Evolutionary conservation across 2,888 invertebrate genomes (phyloP).

Genomic region (Lymantria monacha): DNA sequence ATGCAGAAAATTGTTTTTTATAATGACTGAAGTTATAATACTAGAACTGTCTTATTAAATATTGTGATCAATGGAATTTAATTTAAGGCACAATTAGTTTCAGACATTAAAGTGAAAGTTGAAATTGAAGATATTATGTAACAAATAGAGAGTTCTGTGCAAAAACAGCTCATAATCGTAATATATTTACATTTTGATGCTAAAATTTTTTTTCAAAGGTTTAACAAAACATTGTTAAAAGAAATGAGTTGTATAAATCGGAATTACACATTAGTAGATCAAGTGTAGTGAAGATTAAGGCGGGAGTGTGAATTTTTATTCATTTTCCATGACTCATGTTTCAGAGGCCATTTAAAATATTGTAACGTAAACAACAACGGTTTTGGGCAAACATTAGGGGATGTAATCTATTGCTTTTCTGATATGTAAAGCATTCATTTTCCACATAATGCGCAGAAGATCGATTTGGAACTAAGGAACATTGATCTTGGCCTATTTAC

Average conservation of each 20-base stretch:
- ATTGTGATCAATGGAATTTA: no score
- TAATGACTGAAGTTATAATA: no score
- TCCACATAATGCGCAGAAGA: slow-evolving; percentile 46
- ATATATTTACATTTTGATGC: slow-evolving; percentile 10
- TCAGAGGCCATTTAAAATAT: slow-evolving; percentile 31
- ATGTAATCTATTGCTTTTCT: neutral
- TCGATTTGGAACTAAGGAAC: slow-evolving; percentile 51
- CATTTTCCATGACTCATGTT: slow-evolving; percentile 51
- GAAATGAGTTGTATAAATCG: neutral
- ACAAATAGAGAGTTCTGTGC: slow-evolving; percentile 24
- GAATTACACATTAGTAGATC: neutral
- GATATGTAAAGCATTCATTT: slow-evolving; percentile 14
- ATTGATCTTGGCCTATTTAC: slow-evolving; percentile 72
- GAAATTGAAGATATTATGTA: slow-evolving; percentile 40
- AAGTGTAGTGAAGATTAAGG: slow-evolving; percentile 6
- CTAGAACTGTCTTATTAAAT: no score
- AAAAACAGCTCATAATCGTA: slow-evolving; percentile 10
- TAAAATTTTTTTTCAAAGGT: neutral
- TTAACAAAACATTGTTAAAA: neutral
- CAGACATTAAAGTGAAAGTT: slow-evolving; percentile 30
- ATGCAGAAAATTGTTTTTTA: no score
- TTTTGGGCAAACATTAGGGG: slow-evolving; percentile 27
- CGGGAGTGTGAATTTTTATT: slow-evolving; percentile 35
- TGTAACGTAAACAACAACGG: slow-evolving; percentile 37
- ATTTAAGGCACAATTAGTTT: no score